Evolutionary conservation across 2,888 invertebrate species (phyloP).

Genomic region (Zonitis immaculata): DNA sequence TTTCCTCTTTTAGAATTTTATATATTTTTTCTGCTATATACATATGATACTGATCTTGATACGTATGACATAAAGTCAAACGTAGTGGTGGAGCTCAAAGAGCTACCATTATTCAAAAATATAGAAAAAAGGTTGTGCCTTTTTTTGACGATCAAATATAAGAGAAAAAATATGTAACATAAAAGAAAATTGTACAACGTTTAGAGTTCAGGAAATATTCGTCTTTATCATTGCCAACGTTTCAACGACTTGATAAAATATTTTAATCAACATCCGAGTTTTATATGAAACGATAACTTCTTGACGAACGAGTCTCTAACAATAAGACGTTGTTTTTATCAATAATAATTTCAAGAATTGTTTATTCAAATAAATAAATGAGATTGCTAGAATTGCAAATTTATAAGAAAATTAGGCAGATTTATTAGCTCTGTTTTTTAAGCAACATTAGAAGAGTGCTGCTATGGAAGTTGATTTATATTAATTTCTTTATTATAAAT

Average conservation of each 20-base stretch:
- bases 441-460: too few relatives aligned
- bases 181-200: too few relatives aligned
- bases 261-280: conserved; percentile 41
- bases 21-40: not conserved
- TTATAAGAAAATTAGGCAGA: too few relatives aligned
- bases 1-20: not conserved
- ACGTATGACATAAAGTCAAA: not conserved
- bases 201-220: not conserved
- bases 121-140: not conserved
- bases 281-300: conserved; percentile 32
- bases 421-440: too few relatives aligned
- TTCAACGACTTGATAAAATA: conserved; percentile 41
- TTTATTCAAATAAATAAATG: too few relatives aligned
- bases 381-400: too few relatives aligned
- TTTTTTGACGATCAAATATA: not conserved
- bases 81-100: not conserved
- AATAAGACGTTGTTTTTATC: too few relatives aligned
- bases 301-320: too few relatives aligned
- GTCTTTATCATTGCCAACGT: conserved; percentile 5
- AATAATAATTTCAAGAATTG: too few relatives aligned
- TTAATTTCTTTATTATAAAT: too few relatives aligned
- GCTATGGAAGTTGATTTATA: too few relatives aligned
- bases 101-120: not conserved
- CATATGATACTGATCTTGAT: not conserved
- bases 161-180: not conserved